A percentile compares a stretch with the other conserved stretches of the same genome.
Conservation (phyloP, 2,888 invertebrate species). For the Hirtodrosophila trivittata region DNA sequence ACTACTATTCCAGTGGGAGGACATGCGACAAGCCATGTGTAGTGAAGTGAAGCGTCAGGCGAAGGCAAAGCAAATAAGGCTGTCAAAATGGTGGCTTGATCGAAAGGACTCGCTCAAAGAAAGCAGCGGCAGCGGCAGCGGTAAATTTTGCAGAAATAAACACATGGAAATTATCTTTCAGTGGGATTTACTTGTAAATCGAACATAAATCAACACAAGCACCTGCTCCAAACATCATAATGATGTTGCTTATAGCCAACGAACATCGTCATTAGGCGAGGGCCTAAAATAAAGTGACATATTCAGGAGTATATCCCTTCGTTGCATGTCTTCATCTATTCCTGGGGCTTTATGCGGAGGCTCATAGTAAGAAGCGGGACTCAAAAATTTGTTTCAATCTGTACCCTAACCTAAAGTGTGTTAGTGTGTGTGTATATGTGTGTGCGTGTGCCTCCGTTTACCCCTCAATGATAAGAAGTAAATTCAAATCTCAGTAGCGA, state of each 20-base stretch:
- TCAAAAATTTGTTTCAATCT: slow-evolving; percentile 69
- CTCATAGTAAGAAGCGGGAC: slow-evolving; percentile 39
- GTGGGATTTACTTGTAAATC: slow-evolving; percentile 71
- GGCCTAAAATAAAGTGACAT: slow-evolving; percentile 12
- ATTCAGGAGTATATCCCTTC: not conserved
- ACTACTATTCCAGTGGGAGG: slow-evolving; percentile 40
- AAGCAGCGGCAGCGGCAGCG: slow-evolving; percentile 22
- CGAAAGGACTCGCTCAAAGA: slow-evolving; percentile 46
- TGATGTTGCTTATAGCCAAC: slow-evolving; percentile 13
- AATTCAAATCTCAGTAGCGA: slow-evolving; percentile 57
- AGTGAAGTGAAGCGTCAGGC: not conserved
- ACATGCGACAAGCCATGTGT: slow-evolving; percentile 27
- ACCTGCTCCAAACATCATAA: slow-evolving; percentile 48
- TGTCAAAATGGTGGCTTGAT: slow-evolving; percentile 37
- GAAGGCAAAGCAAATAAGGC: slow-evolving; percentile 39
- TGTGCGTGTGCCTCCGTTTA: not conserved
- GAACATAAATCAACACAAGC: slow-evolving; percentile 70
- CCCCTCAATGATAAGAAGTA: slow-evolving; percentile 47
- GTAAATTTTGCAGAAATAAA: slow-evolving; percentile 66
- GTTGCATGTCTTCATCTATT: slow-evolving; percentile 2
- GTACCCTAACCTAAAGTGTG: slow-evolving; percentile 1
- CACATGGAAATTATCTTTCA: slow-evolving; percentile 76
- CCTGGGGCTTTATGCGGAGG: slow-evolving; percentile 12
- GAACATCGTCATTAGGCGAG: slow-evolving; percentile 34
- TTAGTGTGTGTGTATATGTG: not conserved